Base-by-base conservation (phyloP, 2,888 invertebrate genomes). In the Fragum sueziense region DNA sequence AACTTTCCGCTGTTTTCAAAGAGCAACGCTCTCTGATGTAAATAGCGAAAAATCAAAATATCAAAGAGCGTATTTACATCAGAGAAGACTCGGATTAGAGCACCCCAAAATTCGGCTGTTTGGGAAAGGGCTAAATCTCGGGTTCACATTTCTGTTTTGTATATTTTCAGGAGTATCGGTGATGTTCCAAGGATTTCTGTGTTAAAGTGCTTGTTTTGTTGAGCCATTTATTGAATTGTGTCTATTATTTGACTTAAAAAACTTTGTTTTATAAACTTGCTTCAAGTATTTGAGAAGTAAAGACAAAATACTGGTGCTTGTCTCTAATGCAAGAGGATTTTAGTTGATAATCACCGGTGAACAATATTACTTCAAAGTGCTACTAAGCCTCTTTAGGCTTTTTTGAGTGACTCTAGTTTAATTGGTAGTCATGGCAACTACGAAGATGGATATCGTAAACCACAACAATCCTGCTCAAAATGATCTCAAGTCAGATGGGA, bases 381-480 rank as follows among this genome's bases (percentile, higher is more conserved):
- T 47, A 2, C 20, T 47, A 47, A 47, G 47, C 47, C 47, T 47
- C 3, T 9, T 37, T 20, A 6, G 57, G 57, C 57, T 57, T 57
- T 11, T n/a, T n/a, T 11, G 37, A 25, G 57, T 57, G 57, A 27
- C 57, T 2, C 3, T 57, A 27, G 47, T 41, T n/a, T 34, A 7
- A 27, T 65, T 41, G 65, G 79, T 74, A 31, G 70, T 65, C 76
- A 88, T 89, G 88, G 88, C 88, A 51, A 74, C 87, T 41, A 82
- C 85, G 65, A 85, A 87, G 79, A 77, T 89, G 80, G 89, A 88
- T 71, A 87, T 84, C 74, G 75, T 85, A 20, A 89, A 87, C 73
- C 89, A 88, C 82, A 77, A 86, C 76, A 82, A 81, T 80, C 80
- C 82, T n/a, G 74, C 73, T n/a, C 31, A 68, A 27, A 70, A 73